These are phyloP conservation scores for Calameuta idolon DNA, from an alignment of 2,888 invertebrate species.

Conservation along the genomic window DNA sequence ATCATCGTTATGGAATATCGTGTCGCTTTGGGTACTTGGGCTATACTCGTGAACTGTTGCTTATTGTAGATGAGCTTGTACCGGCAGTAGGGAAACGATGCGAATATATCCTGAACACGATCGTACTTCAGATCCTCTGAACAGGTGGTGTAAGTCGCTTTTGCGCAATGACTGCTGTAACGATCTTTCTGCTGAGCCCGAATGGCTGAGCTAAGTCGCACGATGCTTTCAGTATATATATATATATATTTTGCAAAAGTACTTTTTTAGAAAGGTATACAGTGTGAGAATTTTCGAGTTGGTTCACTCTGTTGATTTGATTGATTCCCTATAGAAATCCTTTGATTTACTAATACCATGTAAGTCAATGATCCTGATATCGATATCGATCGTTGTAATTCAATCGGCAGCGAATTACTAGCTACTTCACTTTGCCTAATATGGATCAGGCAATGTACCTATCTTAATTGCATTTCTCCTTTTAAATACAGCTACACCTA, in stretches of 20 bases:
- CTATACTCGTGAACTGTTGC: neutral
- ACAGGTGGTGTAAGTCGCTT: slow-evolving; percentile 2
- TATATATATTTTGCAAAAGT: neutral
- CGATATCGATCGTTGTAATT: slow-evolving; percentile 11
- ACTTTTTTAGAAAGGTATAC: neutral
- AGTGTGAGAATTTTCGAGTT: neutral
- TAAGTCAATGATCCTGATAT: neutral
- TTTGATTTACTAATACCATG: neutral
- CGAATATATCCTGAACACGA: slow-evolving; percentile 4
- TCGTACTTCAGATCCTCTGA: neutral
- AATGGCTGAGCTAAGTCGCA: neutral
- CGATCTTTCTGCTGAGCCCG: neutral
- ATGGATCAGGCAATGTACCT: neutral
- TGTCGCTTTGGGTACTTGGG: neutral
- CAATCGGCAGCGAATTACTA: slow-evolving; percentile 15
- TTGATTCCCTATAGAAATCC: neutral
- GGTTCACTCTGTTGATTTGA: neutral
- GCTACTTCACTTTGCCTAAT: slow-evolving; percentile 15
- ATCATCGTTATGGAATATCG: neutral
- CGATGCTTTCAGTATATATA: neutral
- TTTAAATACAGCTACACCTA: neutral
- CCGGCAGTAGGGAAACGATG: slow-evolving; percentile 1
- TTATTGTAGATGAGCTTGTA: neutral
- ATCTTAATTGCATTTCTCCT: slow-evolving; percentile 3
- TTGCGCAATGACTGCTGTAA: slow-evolving; percentile 1